Base-by-base conservation (phyloP, 53 echinoderm and acorn worm species). In the Glandiceps talaboti region DNA sequence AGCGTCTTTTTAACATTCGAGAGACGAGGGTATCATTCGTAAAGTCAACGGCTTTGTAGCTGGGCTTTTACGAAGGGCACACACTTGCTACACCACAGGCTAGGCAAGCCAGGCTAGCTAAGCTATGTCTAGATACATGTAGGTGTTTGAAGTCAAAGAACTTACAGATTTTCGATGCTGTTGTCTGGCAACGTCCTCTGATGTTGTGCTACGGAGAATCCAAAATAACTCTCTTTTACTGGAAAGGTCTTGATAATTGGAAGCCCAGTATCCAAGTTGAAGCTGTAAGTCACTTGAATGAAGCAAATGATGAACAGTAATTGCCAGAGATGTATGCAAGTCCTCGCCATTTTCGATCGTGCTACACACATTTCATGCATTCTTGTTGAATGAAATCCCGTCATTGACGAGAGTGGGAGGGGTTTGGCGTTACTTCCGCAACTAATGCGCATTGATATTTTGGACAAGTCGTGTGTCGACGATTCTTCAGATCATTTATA, bases 131-230 rank as follows among this genome's bases (percentile, higher is more conserved):
- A n/a, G n/a, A n/a, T n/a, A n/a, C n/a, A n/a, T n/a, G n/a, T n/a
- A n/a, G n/a, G n/a, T n/a, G n/a, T n/a, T n/a, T n/a, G n/a, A n/a
- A n/a, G n/a, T n/a, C n/a, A n/a, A 45, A 45, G 64, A 45, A 94
- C 94, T 94, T 85, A 94, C 94, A 94, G 73, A 85, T 91, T 94
- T 32, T 87, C 85, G 25, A 29, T n/a, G 74, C 75, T 88, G 33
- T 73, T 32, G 6, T 81, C 77, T 28, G 89, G 77, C 14, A 27
- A 6, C 28, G 74, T 32, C 1, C 86, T 81, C 26, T 14, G 30
- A 81, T 99, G 99, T 82, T 99, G 87, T 30, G 99, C 99, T 28
- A 99, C 89, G 6, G 99, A 99, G 82, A 99, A 89, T 73, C 99
- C 99, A 81, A 99, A 99, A 82, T 84, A 80, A 84, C 99, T 99